Base-by-base conservation (phyloP, 2,888 invertebrate species). In the Parasteatoda lunata region DNA sequence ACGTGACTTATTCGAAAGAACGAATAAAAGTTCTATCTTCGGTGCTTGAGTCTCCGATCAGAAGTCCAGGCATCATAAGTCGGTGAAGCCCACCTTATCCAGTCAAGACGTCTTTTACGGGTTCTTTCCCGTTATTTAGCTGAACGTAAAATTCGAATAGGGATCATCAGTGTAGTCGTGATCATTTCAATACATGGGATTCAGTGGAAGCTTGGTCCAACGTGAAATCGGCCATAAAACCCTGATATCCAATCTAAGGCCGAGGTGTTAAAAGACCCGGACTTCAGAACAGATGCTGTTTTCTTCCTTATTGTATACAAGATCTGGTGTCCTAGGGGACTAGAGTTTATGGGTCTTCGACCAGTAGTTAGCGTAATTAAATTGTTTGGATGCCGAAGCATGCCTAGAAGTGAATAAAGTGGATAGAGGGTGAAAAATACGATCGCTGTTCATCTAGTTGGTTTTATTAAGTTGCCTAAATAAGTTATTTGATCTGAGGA, bases 321-420 rank as follows among this genome's bases (percentile, higher is more conserved):
- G 45, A 54, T 54, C 47, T 15, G 48, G 64, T 65, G 68, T 73
- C 83, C 54, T 13, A 5, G 52, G 77, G 77, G 77, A 65, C 71
- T 84, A 72, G 8, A 48, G 77, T 84, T 84, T 84, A 84, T 77
- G 83, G 68, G 65, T 71, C 64, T 77, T 65, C 71, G 77, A 52
- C 71, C 70, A 65, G 77, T 77, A 83, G 83, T 84, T 84, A 84
- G 77, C 77, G 77, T 84, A 84, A 84, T 84, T 84, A 84, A 84
- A 84, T 84, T 77, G 83, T 54, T 75, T 73, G 75, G 66, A 66
- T 54, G 73, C 72, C 15, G 65, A 51, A 66, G 49, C 13, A 9
- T 68, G 13, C 54, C 30, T 30, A 30, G 30, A 30, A 30, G 30
- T 30, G 30, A 30, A 30, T 30, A 30, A 30, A 30, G 30, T 30